These are phyloP conservation scores for Hypotaenidia okinawae DNA, from an alignment of 2,797 vertebrate species.

Conservation along the genomic window DNA sequence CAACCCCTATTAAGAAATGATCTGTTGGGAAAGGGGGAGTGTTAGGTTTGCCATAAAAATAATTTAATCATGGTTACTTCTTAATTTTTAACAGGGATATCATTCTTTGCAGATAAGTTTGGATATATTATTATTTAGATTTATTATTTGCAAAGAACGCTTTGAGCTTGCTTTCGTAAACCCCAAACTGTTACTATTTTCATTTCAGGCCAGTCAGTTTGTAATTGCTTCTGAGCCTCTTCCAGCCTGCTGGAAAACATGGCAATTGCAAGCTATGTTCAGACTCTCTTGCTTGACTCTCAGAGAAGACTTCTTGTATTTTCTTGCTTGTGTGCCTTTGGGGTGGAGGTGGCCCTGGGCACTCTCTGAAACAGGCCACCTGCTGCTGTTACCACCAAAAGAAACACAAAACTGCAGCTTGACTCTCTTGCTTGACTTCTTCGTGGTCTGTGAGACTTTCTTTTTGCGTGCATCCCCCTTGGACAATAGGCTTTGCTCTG, in stretches of 20 bases:
- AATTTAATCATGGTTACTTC: neutral
- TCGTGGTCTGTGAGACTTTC: too few relatives aligned
- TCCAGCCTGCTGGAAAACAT: neutral
- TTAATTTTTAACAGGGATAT: neutral
- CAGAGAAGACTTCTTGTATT: too few relatives aligned
- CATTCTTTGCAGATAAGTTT: neutral
- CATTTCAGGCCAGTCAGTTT: neutral
- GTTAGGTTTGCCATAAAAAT: neutral
- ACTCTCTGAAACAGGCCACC: neutral
- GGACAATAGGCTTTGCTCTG: neutral
- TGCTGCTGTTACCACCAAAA: neutral
- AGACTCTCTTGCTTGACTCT: neutral
- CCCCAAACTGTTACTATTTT: neutral
- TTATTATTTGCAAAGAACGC: neutral
- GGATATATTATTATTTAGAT: neutral
- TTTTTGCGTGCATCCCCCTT: neutral
- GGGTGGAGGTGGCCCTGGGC: neutral
- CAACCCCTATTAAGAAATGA: neutral
- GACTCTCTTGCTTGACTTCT: neutral
- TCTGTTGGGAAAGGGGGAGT: neutral
- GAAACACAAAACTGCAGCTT: neutral
- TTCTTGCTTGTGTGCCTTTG: neutral
- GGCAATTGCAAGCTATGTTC: neutral
- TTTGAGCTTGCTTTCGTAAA: neutral
- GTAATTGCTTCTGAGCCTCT: neutral